Evolutionary conservation across 1,140 invertebrate species (phyloP).

Genomic region (Papilio xuthus): DNA sequence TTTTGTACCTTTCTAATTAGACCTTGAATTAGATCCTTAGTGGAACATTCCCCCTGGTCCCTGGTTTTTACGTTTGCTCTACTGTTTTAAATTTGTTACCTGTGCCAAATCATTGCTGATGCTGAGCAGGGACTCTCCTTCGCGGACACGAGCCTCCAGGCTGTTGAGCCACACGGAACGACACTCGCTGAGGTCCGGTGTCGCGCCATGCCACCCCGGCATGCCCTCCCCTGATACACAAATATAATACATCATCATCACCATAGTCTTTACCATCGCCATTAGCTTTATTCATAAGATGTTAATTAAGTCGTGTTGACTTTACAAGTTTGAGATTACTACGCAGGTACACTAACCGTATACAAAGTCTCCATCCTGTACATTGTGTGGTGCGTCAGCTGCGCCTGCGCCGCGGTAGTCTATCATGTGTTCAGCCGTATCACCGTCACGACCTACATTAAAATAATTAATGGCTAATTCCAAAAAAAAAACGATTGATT

Average conservation of each 20-base stretch:
- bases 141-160: slow-evolving; percentile 88
- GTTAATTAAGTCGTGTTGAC: too few relatives aligned
- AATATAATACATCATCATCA: too few relatives aligned
- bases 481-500: too few relatives aligned
- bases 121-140: slow-evolving; percentile 89
- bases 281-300: neutral
- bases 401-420: slow-evolving; percentile 67
- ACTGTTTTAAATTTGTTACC: slow-evolving; percentile 62
- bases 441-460: slow-evolving; percentile 70
- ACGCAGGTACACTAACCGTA: slow-evolving; percentile 55
- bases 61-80: neutral
- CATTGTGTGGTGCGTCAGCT: slow-evolving; percentile 61
- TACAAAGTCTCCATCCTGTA: slow-evolving; percentile 53
- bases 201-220: slow-evolving; percentile 87
- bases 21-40: too few relatives aligned
- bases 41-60: neutral
- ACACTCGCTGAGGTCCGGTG: slow-evolving; percentile 95
- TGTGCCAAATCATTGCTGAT: slow-evolving; percentile 91
- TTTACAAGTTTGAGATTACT: too few relatives aligned
- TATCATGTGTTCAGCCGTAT: slow-evolving; percentile 68
- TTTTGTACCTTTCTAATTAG: too few relatives aligned
- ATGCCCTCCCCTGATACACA: slow-evolving; percentile 65
- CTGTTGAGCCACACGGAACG: slow-evolving; percentile 94
- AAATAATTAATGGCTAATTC: neutral
- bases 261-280: neutral